phyloP scores from a whole-genome alignment of 1,140 invertebrate species.

The Vanessa tameamea region DNA sequence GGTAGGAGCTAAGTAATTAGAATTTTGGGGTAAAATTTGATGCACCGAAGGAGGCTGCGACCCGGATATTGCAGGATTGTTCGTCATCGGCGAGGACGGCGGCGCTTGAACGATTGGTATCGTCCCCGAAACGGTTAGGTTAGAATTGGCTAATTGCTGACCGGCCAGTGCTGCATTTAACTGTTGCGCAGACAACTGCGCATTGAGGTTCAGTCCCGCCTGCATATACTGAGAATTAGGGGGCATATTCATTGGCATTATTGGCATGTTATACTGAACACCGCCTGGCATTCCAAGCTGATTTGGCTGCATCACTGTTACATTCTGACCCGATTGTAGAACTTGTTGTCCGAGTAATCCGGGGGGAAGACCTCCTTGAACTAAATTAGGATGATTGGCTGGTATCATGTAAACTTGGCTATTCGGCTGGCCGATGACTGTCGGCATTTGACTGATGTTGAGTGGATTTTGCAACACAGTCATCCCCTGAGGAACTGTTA shows the following conservation, averaged over 20 bases:
- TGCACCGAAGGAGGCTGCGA: slow-evolving; percentile 59
- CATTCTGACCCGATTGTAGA: slow-evolving; percentile 68
- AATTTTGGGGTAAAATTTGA: slow-evolving; percentile 65
- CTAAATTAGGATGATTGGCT: slow-evolving; percentile 64
- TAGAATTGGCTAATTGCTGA: slow-evolving; percentile 63
- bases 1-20: slow-evolving; percentile 60
- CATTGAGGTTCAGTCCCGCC: slow-evolving; percentile 66
- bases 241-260: slow-evolving; percentile 73
- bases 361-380: slow-evolving; percentile 59
- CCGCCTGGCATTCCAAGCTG: slow-evolving; percentile 65
- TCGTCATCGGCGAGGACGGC: slow-evolving; percentile 61
- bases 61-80: slow-evolving; percentile 48
- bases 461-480: slow-evolving; percentile 72
- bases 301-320: slow-evolving; percentile 73
- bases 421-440: slow-evolving; percentile 67
- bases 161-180: slow-evolving; percentile 67
- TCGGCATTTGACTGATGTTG: slow-evolving; percentile 71
- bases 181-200: slow-evolving; percentile 70
- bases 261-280: slow-evolving; percentile 70
- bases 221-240: slow-evolving; percentile 70
- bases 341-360: slow-evolving; percentile 67
- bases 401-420: slow-evolving; percentile 78
- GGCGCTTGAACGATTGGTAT: slow-evolving; percentile 72
- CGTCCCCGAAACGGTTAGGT: slow-evolving; percentile 58
- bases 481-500: slow-evolving; percentile 73